These are phyloP conservation scores for Ctenopoma kingsleyae DNA, from an alignment of 2,797 vertebrate genomes.

Conservation along the genomic window DNA sequence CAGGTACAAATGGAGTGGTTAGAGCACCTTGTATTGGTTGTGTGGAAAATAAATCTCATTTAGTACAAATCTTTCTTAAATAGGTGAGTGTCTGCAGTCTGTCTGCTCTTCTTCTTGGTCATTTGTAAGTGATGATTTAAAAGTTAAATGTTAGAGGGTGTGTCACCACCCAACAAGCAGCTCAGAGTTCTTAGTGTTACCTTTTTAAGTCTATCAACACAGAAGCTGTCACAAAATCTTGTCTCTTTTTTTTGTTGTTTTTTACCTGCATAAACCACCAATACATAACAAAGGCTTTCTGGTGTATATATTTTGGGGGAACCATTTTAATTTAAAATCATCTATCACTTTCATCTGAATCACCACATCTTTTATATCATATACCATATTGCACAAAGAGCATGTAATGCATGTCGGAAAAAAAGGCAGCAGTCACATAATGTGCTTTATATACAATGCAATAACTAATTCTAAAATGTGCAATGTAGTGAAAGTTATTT, in stretches of 20 bases:
- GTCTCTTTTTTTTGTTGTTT: background rate
- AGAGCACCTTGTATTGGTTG: too few species aligned
- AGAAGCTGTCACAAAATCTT: background rate
- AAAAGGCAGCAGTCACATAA: background rate
- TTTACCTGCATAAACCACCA: background rate
- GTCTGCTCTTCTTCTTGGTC: background rate
- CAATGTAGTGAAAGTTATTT: background rate
- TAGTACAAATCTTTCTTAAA: too few species aligned
- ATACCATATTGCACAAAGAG: background rate
- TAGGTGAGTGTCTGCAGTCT: too few species aligned
- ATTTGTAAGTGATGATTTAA: conserved; percentile 46
- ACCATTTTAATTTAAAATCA: background rate
- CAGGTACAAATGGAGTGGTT: background rate
- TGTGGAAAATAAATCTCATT: too few species aligned
- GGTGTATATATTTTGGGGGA: background rate
- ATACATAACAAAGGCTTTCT: too few species aligned
- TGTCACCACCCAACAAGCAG: background rate
- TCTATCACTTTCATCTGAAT: too few species aligned
- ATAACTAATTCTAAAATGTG: background rate
- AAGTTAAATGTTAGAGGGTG: conserved; percentile 32
- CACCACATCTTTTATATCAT: background rate
- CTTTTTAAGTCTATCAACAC: too few species aligned
- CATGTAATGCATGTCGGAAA: background rate
- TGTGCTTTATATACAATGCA: background rate
- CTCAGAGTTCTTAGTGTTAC: background rate